Base-by-base conservation (phyloP, 2,113 vertebrate genomes). In the Charadrius vociferus region DNA sequence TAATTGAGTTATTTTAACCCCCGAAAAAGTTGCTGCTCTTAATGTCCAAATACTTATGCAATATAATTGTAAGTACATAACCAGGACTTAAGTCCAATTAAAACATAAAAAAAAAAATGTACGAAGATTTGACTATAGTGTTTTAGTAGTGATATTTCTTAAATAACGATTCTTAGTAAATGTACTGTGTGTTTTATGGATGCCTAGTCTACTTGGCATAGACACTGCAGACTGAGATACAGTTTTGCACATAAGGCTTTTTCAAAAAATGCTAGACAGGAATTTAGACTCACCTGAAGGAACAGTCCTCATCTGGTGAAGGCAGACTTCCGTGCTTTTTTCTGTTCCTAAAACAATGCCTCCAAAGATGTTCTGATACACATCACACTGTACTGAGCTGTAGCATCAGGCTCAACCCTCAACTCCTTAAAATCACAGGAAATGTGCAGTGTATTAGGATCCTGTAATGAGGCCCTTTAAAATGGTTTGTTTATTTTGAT, bases 311-410 rank as follows among this genome's bases (percentile, higher is more conserved):
- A 70, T 62, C 49, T 56, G 24, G 37, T 61, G 77, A 83, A 68
- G 9, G 23, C 24, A 86, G 50, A 89, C 20, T 70, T 72, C 62
- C 50, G 36, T n/a, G 18, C 14, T 61, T 65, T 47, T 53, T 73
- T 65, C 43, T 45, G 19, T 63, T 34, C 11, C 32, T 43, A 63
- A 80, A 93, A 84, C 17, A 71, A 73, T 52, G 43, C 26, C 66
- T 82, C 37, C 43, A n/a, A 70, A 78, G 59, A 20, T 86, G 59
- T 70, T 91, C 53, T 73, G 72, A 20, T 23, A 32, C 8, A 12
- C 3, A 3, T 29, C 0, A 0, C 58, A 30, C 71, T 74, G 1
- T 22, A 20, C n/a, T 27, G 34, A 90, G 36, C 49, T 34, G 7
- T 32, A 61, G 77, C 24, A 52, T 23, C 37, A 70, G 43, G 63